phyloP scores from a whole-genome alignment of 2,888 invertebrate genomes.

The Ophion ellenae region DNA sequence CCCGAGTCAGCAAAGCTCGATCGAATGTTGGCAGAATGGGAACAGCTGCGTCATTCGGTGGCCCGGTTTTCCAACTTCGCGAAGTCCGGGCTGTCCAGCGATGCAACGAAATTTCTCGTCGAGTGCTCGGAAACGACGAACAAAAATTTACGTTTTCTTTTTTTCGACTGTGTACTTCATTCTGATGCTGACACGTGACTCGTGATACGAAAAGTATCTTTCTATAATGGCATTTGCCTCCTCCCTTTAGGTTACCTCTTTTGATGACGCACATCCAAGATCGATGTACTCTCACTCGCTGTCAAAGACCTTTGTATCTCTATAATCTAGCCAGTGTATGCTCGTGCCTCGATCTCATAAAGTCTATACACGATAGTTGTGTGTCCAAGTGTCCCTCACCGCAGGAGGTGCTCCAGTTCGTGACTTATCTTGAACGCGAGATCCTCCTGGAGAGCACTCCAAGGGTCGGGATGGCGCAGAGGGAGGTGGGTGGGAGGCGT shows the following conservation, averaged over 20 bases:
- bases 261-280: slow-evolving; percentile 28
- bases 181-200: neutral
- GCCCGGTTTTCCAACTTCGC: slow-evolving; percentile 45
- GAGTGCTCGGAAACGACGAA: neutral
- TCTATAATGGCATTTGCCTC: slow-evolving; percentile 24
- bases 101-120: neutral
- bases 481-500: neutral
- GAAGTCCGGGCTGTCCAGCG: slow-evolving; percentile 27
- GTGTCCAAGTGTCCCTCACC: slow-evolving; percentile 44
- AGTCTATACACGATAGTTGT: slow-evolving; percentile 49
- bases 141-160: neutral
- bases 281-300: slow-evolving; percentile 26
- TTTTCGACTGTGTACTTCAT: neutral
- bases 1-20: slow-evolving; percentile 35
- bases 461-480: slow-evolving; percentile 14
- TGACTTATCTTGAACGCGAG: slow-evolving; percentile 61
- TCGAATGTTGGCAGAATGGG: slow-evolving; percentile 26
- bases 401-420: slow-evolving; percentile 62
- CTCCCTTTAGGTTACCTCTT: slow-evolving; percentile 18
- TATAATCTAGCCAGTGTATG: slow-evolving; percentile 58
- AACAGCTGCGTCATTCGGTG: slow-evolving; percentile 51
- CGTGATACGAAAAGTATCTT: slow-evolving; percentile 40
- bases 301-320: slow-evolving; percentile 41
- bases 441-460: slow-evolving; percentile 37
- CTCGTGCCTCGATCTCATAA: slow-evolving; percentile 60